A percentile compares a stretch with the other conserved stretches of the same genome.
phyloP scores from a whole-genome alignment of 1,140 invertebrate genomes.

The Leptinotarsa texana region DNA sequence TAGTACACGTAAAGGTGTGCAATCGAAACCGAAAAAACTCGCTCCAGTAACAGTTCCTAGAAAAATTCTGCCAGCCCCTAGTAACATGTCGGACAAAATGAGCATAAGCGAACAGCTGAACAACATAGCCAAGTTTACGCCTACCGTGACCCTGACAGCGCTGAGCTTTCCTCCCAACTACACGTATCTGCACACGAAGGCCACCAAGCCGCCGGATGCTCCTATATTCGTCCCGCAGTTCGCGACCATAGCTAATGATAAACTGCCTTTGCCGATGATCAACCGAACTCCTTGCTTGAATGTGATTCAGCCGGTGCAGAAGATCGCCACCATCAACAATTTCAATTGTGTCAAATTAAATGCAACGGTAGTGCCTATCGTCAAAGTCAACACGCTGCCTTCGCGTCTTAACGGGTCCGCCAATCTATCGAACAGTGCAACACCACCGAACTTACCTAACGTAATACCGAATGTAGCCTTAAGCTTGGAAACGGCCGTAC shows the following conservation, averaged over 20 bases:
- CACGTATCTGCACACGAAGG: constrained; percentile 51
- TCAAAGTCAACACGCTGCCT: constrained; percentile 52
- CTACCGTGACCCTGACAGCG: constrained; percentile 48
- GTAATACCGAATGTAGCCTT: constrained; percentile 27
- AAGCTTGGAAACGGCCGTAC: constrained; percentile 48
- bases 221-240: constrained; percentile 52
- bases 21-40: constrained; percentile 40
- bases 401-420: constrained; percentile 46
- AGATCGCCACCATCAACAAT: constrained; percentile 49
- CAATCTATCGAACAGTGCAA: constrained; percentile 17
- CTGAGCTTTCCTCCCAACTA: constrained; percentile 50
- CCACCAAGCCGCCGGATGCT: constrained; percentile 50
- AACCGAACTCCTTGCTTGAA: constrained; percentile 49
- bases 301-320: constrained; percentile 51
- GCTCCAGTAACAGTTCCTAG: constrained; percentile 46
- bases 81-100: constrained; percentile 46
- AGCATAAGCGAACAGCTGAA: constrained; percentile 37
- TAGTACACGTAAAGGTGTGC: constrained; percentile 24
- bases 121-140: constrained; percentile 41
- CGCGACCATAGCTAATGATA: constrained; percentile 45
- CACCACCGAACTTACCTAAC: constrained; percentile 1
- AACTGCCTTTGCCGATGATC: constrained; percentile 47
- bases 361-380: constrained; percentile 54
- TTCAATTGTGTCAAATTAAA: constrained; percentile 54
- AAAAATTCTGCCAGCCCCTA: constrained; percentile 54